Evolutionary conservation across 1,140 invertebrate genomes (phyloP).

Genomic region (Solenopsis fugax): DNA sequence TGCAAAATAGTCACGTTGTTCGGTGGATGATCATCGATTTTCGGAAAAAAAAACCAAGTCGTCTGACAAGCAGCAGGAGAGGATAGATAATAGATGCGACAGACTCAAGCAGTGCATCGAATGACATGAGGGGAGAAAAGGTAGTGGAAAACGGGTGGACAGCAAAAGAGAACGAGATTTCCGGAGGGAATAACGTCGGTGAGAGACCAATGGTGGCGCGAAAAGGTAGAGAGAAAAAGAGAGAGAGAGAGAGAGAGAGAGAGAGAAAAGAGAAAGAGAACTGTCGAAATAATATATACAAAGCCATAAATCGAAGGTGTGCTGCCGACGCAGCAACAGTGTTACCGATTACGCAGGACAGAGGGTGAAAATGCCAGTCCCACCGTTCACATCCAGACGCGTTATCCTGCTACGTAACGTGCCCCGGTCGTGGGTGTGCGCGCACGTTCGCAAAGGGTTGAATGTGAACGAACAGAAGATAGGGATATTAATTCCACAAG

Average conservation of each 20-base stretch:
- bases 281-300: conserved; percentile 62
- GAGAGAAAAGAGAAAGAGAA: conserved; percentile 44
- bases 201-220: neutral
- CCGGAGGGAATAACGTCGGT: conserved; percentile 4
- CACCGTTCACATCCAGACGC: conserved; percentile 14
- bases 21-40: conserved; percentile 11
- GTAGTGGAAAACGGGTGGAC: neutral
- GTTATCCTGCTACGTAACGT: neutral
- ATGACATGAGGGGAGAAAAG: neutral
- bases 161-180: conserved; percentile 21
- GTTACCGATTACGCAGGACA: conserved; percentile 33
- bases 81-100: conserved; percentile 19
- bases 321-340: conserved; percentile 59
- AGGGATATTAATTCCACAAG: conserved; percentile 80
- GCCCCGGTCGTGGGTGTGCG: neutral
- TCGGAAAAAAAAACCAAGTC: neutral
- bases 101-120: conserved; percentile 20
- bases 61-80: conserved; percentile 2
- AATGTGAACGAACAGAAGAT: conserved; percentile 72
- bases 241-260: no score
- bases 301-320: conserved; percentile 67
- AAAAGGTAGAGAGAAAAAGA: conserved; percentile 35
- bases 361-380: conserved; percentile 10
- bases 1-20: neutral
- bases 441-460: conserved; percentile 58